A percentile compares a stretch with the other conserved stretches of the same genome.
Evolutionary conservation across 2,113 vertebrate species (phyloP).

Genomic region (Gnathonemus echidnorhynchus): DNA sequence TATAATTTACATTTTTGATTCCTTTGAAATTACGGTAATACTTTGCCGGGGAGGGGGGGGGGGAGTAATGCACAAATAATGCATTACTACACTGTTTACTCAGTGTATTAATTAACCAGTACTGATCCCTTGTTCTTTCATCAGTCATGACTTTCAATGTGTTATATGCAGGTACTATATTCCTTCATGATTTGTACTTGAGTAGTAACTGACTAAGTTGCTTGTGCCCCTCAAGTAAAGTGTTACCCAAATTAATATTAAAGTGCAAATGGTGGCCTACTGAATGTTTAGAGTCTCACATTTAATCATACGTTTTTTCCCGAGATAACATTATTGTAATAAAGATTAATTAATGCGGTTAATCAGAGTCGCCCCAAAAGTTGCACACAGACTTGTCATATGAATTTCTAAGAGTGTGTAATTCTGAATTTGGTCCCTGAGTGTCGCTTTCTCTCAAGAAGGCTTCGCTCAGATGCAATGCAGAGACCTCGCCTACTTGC

Average conservation of each 20-base stretch:
- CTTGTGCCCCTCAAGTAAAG: background rate
- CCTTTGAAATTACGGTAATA: background rate
- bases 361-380: background rate
- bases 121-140: background rate
- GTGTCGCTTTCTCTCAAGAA: conserved; percentile 3
- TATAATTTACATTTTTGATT: background rate
- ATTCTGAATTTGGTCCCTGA: background rate
- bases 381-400: background rate
- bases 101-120: background rate
- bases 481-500: background rate
- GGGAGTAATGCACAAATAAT: background rate
- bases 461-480: background rate
- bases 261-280: background rate
- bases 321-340: background rate
- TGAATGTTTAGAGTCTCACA: background rate
- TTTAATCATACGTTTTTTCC: background rate
- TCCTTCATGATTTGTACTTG: background rate
- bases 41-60: background rate
- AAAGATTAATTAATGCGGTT: background rate
- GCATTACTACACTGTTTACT: background rate
- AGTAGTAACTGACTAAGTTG: background rate
- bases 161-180: background rate
- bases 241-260: background rate
- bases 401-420: background rate
- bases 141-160: background rate